Evolutionary conservation across 2,888 invertebrate species (phyloP), one percentile per base, ranked within the genome.

Genomic region (Drosophila kuntzei): DNA sequence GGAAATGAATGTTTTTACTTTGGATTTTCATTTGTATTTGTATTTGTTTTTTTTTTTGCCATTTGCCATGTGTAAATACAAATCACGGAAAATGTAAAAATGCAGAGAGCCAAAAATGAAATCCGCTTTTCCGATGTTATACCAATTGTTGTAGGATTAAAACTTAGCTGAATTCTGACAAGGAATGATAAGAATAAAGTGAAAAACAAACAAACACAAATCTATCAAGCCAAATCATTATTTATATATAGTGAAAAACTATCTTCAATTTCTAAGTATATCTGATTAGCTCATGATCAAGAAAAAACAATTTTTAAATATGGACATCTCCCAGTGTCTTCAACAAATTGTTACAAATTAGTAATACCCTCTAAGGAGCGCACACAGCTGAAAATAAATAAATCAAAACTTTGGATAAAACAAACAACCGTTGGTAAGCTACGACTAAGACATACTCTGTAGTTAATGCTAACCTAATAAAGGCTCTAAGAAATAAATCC

Each of bases 1-100:
- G 74, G 58, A 78, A 66, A 39, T 47, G 36, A 77, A 46, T 57
- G 16, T 39, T 59, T 34, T 50, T 39, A 49, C 32, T 66, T 73
- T 32, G 32, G 36, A 32, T 54, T 76, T 69, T 36, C 46, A 50
- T 39, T 54, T 69, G 20, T 32, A 14, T 34, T 29, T 49, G 14
- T 36, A 9, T 27, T 29, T 50, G 25, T 2, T 11, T 16, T 12
- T 41, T 53, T 37, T 36, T 44, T 41, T 11, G 58, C 54, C 67
- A 66, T 66, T 60, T 57, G 55, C 51, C 47, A 57, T 76, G 51
- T 54, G 54, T 49, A 53, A 61, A 71, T 50, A 68, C 29, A 61
- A 53, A 49, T 44, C 41, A 41, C 39, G 32, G 5, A 25, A 54
- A 64, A 54, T 39, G 8, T 2, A 11, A 16, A 18, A 44, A 44